Conservation (phyloP, 92 coral and sea anemone genomes). For the Parazoanthus atlanticus region DNA sequence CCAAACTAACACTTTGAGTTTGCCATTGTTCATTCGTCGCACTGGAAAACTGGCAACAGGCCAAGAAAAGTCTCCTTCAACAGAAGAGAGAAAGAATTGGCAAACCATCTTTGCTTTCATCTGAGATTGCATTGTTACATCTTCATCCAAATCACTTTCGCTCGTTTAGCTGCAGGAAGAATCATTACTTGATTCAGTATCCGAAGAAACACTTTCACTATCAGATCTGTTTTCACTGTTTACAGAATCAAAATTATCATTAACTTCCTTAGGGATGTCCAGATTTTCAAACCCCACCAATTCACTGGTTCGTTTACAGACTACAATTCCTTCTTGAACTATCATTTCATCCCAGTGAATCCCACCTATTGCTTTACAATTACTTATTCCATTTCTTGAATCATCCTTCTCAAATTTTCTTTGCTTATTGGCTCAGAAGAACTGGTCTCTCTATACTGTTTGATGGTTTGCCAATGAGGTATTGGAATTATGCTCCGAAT, state of each 20-base stretch:
- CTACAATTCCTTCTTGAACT: too few relatives aligned
- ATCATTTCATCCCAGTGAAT: too few relatives aligned
- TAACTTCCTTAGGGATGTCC: not conserved
- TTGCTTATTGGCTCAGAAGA: conserved; percentile 43
- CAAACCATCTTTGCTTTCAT: conserved; percentile 35
- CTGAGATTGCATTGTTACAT: not conserved
- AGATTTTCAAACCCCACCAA: conserved; percentile 64
- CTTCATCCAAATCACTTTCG: too few relatives aligned
- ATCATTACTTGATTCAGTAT: not conserved
- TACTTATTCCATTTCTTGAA: conserved; percentile 66
- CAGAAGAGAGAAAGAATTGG: conserved; percentile 28
- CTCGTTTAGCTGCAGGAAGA: not conserved
- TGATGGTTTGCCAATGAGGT: conserved; percentile 55
- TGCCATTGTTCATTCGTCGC: conserved; percentile 6
- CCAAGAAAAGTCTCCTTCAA: conserved; percentile 42
- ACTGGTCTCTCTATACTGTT: conserved; percentile 47
- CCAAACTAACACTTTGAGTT: conserved; percentile 36
- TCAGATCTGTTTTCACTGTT: not conserved
- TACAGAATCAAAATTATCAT: not conserved
- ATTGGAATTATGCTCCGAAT: conserved; percentile 56
- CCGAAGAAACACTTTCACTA: not conserved
- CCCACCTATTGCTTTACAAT: too few relatives aligned
- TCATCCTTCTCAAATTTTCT: conserved; percentile 41
- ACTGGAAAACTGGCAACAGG: conserved; percentile 36
- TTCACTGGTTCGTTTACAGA: conserved; percentile 59